These are phyloP conservation scores for Halictus rubicundus DNA, from an alignment of 1,140 invertebrate species.

Conservation along the genomic window DNA sequence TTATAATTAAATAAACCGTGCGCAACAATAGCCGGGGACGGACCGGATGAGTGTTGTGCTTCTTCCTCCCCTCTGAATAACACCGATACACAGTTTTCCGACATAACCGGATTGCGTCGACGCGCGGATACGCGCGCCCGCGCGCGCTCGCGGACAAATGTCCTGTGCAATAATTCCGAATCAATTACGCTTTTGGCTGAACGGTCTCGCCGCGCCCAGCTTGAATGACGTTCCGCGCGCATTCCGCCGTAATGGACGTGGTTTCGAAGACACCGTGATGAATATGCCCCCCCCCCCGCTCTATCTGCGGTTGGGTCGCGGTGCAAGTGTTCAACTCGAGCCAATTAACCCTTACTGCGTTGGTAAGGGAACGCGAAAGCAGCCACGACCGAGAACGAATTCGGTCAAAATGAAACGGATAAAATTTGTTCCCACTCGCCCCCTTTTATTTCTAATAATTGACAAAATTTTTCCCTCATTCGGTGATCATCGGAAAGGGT, in stretches of 20 bases:
- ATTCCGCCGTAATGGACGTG: neutral
- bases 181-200: slow-evolving; percentile 40
- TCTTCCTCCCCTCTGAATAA: slow-evolving; percentile 17
- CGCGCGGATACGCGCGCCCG: neutral
- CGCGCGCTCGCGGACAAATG: slow-evolving; percentile 20
- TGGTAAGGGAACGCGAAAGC: too few relatives aligned
- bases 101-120: slow-evolving; percentile 31
- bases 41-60: neutral
- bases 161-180: slow-evolving; percentile 47
- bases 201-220: slow-evolving; percentile 5
- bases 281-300: too few relatives aligned
- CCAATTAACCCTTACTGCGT: neutral
- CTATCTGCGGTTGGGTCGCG: neutral
- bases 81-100: slow-evolving; percentile 31
- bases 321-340: neutral
- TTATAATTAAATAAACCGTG: slow-evolving; percentile 39
- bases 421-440: too few relatives aligned
- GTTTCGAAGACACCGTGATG: neutral
- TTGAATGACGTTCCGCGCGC: neutral
- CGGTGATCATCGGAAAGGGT: too few relatives aligned
- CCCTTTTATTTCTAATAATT: too few relatives aligned
- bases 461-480: too few relatives aligned
- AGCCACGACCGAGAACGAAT: too few relatives aligned
- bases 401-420: too few relatives aligned
- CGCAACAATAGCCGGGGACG: slow-evolving; percentile 2